Evolutionary conservation across 2,888 invertebrate species (phyloP), one percentile per base, ranked within the genome.

Genomic region (Arge pagana): DNA sequence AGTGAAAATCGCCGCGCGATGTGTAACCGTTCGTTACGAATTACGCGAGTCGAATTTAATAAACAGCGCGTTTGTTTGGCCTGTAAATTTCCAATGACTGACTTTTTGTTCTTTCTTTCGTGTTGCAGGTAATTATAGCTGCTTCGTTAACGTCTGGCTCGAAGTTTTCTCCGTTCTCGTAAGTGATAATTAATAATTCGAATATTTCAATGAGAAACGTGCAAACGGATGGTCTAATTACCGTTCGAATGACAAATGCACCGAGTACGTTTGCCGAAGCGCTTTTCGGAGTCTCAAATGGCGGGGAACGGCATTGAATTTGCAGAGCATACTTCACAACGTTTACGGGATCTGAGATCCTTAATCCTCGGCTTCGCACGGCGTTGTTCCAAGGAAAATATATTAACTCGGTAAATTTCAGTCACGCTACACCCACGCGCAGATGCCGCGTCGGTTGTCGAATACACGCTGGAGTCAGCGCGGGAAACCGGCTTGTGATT

Each of bases 81-180:
- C 2, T 26, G 28, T 26, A 26, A n/a, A 10, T 26, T 26, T n/a
- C 3, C n/a, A 26, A n/a, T 3, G 8, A 31, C 45, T 45, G 35
- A 45, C 33, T 24, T 15, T 21, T 24, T 7, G 30, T 24, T 15
- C 45, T 56, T 57, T 31, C 33, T 54, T 55, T 60, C 55, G 45
- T 61, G 59, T 65, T 64, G 35, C 61, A 64, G 64, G 66, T 66
- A 62, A 61, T 37, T 48, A 21, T 31, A 35, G 26, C 16, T 23
- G 24, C 23, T 31, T 15, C 24, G 45, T 8, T 33, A 24, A 45
- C 24, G 35, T 15, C 35, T 33, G 35, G 45, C 15, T 24, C 33
- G n/a, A 45, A 45, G 23, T 33, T 23, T 45, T 45, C 31, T 33
- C 16, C 45, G 16, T 23, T 31, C n/a, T n/a, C 42, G 42, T 42